A percentile compares a stretch with the other conserved stretches of the same genome.
phyloP scores from a whole-genome alignment of 2,888 invertebrate genomes.

The Heliconius ethilla region DNA sequence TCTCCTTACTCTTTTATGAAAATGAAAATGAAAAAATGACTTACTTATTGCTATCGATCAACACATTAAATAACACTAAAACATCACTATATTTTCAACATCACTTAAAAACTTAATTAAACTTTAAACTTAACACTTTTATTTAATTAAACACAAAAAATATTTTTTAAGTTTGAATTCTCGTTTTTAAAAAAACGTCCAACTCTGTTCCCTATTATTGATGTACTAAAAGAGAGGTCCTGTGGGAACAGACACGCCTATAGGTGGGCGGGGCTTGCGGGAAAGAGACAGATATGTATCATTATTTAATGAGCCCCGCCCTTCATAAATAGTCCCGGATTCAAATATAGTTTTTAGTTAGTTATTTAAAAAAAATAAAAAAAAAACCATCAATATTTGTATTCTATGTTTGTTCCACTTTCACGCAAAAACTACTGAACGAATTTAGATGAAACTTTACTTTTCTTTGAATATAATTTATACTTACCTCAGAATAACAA shows the following conservation, averaged over 20 bases:
- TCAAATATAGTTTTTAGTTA: too few relatives aligned
- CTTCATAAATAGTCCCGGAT: neutral
- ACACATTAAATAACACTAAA: neutral
- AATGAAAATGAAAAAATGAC: neutral
- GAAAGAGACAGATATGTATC: slow-evolving; percentile 4
- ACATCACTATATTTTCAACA: neutral
- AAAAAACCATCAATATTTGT: too few relatives aligned
- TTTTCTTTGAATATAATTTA: too few relatives aligned
- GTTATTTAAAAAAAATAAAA: too few relatives aligned
- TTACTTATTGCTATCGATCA: neutral
- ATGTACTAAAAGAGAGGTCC: slow-evolving; percentile 14
- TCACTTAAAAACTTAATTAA: neutral
- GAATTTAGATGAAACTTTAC: too few relatives aligned
- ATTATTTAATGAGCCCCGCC: neutral
- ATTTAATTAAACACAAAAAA: neutral
- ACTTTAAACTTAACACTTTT: neutral
- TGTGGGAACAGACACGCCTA: slow-evolving; percentile 15
- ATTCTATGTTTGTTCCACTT: neutral
- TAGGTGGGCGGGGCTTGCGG: slow-evolving; percentile 7
- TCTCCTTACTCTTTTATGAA: too few relatives aligned
- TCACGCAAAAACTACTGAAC: too few relatives aligned
- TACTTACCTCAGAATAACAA: too few relatives aligned
- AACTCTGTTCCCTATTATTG: neutral
- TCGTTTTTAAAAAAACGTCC: neutral
- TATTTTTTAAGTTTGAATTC: neutral